Base-by-base conservation (phyloP, 2,888 invertebrate genomes). In the Lobophora halterata region DNA sequence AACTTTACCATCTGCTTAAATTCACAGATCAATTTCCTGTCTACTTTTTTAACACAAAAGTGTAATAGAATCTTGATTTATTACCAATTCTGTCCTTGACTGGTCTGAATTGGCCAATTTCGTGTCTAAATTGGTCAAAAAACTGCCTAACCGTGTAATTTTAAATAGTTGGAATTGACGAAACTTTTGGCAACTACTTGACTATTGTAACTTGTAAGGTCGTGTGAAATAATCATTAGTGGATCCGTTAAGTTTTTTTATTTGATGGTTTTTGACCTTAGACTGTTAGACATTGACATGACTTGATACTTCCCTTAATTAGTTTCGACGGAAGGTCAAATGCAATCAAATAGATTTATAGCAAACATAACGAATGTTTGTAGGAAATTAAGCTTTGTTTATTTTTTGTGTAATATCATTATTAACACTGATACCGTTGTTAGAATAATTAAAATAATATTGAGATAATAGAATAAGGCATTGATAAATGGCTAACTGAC, bases 41-140 rank as follows among this genome's bases (percentile, higher is more conserved):
- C 53, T 52, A 61, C 55, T 61, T 61, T 62, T 55, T 52, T 52
- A 55, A 44, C 38, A 38, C 55, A 46, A 52, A 62, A 75, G 23
- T 45, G 28, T 46, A 44, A 71, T 74, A 61, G 58, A 47, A 23
- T 49, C 53, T 61, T 71, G 73, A 79, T 76, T 79, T 75, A 79
- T 71, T 57, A 52, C 65, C 55, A 53, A 65, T 68, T 66, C 55
- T 68, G 71, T 73, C 73, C 70, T 71, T 66, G 55, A 55, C 52
- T 58, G 46, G 50, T 50, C 61, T 59, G 75, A 80, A 83, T 79
- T 81, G 81, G 55, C 49, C 76, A 76, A 76, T 78, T 79, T 70
- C 37, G 48, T 51, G 44, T 46, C 55, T 57, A 71, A 73, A 77
- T 74, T 77, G 66, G 50, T 57, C 66, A 53, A 52, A 60, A n/a